Base-by-base conservation (phyloP, 2,113 vertebrate species). In the Protobothrops mucrosquamatus region DNA sequence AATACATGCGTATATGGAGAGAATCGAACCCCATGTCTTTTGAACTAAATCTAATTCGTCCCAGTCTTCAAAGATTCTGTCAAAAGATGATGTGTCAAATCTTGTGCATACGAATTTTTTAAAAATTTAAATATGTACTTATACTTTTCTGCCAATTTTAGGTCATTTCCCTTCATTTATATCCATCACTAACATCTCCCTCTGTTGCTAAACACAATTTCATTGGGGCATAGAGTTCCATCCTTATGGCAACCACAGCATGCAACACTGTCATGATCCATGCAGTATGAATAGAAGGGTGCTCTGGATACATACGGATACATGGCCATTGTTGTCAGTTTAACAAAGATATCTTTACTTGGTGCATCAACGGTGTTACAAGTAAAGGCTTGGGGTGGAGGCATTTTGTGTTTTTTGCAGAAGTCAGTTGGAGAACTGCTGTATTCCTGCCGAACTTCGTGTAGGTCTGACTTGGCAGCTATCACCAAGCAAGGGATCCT, bases 251-350 rank as follows among this genome's bases (percentile, higher is more conserved):
- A 94, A 95, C 57, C 15, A 96, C 87, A 96, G 94, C 97, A 97
- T 98, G 98, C 97, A 96, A 93, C 93, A 94, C 55, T 92, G 92
- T 48, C 89, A 29, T 96, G 95, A 95, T 74, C 26, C 96, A 96
- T 96, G 95, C 95, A 93, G 81, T 26, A 24, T 22, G 93, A 92
- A 89, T 89, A 92, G 5, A 23, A 51, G 1, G 93, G 34, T 12
- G 29, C 61, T 91, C 22, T 55, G 3, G 26, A 95, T 98, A 99
- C 99, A 99, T 98, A 99, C 99, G 99, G 99, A 96, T 99, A 99
- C 99, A 99, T 99, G 95, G 99, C 99, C 99, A 99, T 99, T 24
- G 99, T 99, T 96, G 99, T 99, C 97, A 99, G 97, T 96, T 99
- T 99, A 91, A 98, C 98, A 97, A 99, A 99, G 97, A 99, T 98